phyloP scores from a whole-genome alignment of 2,113 vertebrate species.

The Fregetta grallaria region DNA sequence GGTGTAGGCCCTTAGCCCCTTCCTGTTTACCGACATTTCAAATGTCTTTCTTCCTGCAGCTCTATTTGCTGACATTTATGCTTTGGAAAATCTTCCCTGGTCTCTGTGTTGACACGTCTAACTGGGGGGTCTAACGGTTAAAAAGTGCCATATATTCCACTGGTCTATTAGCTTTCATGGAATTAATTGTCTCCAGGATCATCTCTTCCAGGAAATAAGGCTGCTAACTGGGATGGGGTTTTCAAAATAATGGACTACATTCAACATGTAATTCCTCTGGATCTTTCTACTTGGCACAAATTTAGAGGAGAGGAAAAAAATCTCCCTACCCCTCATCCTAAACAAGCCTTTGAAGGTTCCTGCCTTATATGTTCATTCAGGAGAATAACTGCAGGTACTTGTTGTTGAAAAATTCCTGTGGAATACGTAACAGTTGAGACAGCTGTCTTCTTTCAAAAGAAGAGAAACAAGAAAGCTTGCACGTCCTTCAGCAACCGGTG shows the following conservation, averaged over 20 bases:
- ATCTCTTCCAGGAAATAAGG: neutral
- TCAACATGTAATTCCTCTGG: neutral
- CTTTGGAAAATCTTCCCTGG: neutral
- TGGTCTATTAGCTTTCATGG: neutral
- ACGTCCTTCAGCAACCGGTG: neutral
- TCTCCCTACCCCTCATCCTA: neutral
- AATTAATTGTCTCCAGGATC: neutral
- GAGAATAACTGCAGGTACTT: neutral
- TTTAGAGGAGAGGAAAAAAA: neutral
- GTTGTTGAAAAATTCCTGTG: neutral
- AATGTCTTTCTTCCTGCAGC: neutral
- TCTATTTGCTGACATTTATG: neutral
- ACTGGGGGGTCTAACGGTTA: neutral
- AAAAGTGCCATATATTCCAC: neutral
- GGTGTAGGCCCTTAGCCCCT: neutral
- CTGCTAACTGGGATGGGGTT: neutral
- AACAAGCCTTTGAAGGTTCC: neutral
- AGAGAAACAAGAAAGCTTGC: neutral
- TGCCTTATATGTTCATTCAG: neutral
- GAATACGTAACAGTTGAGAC: neutral
- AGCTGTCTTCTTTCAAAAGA: neutral
- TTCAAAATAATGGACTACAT: neutral
- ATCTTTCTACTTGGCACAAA: neutral
- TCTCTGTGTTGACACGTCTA: neutral
- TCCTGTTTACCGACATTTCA: neutral